Percentiles rank a stretch among this genome's conserved stretches.
phyloP scores from a whole-genome alignment of 2,888 invertebrate genomes.

The Pseudococcus longispinus region DNA sequence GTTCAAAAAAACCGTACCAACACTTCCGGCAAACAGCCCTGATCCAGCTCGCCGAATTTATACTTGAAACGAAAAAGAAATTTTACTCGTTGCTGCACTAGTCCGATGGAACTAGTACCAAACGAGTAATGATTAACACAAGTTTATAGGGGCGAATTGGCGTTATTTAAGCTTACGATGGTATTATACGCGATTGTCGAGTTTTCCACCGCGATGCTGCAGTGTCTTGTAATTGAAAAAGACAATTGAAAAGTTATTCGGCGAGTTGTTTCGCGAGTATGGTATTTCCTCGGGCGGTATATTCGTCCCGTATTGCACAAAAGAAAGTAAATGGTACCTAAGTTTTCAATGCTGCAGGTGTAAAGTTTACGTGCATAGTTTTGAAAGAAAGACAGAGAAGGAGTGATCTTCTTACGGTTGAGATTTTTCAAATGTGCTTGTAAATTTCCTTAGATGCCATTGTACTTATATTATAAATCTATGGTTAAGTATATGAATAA shows the following conservation, averaged over 20 bases:
- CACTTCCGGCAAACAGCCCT: neutral
- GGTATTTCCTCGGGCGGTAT: neutral
- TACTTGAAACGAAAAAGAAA: neutral
- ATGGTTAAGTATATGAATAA: neutral
- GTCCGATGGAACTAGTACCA: neutral
- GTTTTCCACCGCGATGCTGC: neutral
- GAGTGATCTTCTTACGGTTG: neutral
- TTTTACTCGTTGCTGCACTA: neutral
- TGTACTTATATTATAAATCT: neutral
- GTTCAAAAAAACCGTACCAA: neutral
- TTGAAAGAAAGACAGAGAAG: neutral
- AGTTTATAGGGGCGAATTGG: neutral
- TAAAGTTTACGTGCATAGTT: constrained; percentile 23
- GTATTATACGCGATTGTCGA: neutral
- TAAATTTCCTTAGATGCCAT: constrained; percentile 1
- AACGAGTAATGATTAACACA: constrained; percentile 8
- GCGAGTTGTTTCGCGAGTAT: neutral
- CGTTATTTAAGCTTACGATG: neutral
- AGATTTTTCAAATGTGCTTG: neutral
- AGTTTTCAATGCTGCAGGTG: neutral
- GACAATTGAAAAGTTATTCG: constrained; percentile 30
- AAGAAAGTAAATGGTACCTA: neutral
- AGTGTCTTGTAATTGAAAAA: neutral
- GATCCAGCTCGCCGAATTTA: neutral
- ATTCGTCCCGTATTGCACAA: neutral